Evolutionary conservation across 2,797 vertebrate genomes (phyloP).

Genomic region (Malacoctenus gilli): DNA sequence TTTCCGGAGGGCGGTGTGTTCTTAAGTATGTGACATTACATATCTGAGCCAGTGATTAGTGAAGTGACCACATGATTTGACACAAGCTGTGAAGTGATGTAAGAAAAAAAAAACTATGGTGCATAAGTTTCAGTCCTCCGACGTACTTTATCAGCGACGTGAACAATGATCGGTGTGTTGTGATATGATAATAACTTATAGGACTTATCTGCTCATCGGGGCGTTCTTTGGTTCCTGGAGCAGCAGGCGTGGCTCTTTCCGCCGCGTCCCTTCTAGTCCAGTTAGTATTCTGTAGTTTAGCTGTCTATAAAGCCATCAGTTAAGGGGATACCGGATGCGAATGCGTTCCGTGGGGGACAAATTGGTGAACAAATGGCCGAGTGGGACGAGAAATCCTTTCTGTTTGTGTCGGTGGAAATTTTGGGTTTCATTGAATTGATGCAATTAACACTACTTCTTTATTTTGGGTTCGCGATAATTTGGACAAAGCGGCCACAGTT

Average conservation of each 20-base stretch:
- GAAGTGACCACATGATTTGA: constrained; percentile 61
- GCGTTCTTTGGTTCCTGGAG: constrained; percentile 49
- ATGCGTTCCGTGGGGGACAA: constrained; percentile 16
- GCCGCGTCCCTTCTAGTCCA: constrained; percentile 50
- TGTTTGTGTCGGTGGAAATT: constrained; percentile 36
- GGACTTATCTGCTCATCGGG: constrained; percentile 41
- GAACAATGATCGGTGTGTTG: constrained; percentile 71
- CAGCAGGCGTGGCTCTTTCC: constrained; percentile 24
- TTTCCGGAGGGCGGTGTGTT: constrained; percentile 30
- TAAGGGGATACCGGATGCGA: constrained; percentile 37
- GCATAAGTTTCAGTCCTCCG: constrained; percentile 48
- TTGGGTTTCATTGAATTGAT: constrained; percentile 50
- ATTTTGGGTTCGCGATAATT: constrained; percentile 6
- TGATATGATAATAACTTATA: constrained; percentile 67
- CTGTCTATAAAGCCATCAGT: constrained; percentile 43
- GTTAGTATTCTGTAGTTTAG: constrained; percentile 63
- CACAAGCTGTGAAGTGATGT: constrained; percentile 64
- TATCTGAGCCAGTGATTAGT: constrained; percentile 68
- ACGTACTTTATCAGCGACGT: constrained; percentile 65
- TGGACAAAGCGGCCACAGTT: constrained; percentile 9
- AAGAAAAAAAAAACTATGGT: constrained; percentile 60
- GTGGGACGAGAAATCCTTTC: constrained; percentile 15
- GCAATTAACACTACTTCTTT: constrained; percentile 38
- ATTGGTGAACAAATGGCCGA: constrained; percentile 20
- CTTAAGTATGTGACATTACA: constrained; percentile 53